Evolutionary conservation across 1,140 invertebrate genomes (phyloP).

Genomic region (Euglossa dilemma): DNA sequence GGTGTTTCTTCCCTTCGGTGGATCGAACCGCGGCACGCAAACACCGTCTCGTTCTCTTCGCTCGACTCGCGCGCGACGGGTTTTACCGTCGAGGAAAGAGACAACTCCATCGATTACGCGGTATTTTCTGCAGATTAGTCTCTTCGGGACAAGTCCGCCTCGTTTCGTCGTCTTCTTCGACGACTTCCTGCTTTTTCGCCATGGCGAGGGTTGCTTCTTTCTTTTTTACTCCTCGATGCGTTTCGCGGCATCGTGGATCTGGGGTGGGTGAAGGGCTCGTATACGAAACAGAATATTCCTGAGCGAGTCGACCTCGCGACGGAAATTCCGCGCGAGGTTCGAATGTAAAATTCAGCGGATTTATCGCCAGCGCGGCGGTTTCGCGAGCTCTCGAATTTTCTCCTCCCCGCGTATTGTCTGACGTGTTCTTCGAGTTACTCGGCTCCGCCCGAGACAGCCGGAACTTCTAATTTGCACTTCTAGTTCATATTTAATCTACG

Average conservation of each 20-base stretch:
- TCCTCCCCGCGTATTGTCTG: not conserved
- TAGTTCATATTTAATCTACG: not conserved
- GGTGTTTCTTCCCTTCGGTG: conserved; percentile 54
- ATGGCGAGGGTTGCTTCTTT: not conserved
- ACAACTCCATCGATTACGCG: conserved; percentile 36
- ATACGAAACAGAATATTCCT: not conserved
- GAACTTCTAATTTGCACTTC: not conserved
- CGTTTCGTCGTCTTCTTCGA: conserved; percentile 1
- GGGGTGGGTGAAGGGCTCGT: not conserved
- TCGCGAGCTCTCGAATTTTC: not conserved
- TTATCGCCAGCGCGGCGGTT: not conserved
- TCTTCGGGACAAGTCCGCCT: not conserved
- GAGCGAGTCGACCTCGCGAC: not conserved
- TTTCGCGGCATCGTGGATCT: not conserved
- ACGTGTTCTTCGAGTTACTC: not conserved
- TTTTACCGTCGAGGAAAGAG: conserved; percentile 2
- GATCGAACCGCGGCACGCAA: conserved; percentile 57
- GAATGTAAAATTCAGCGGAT: conserved; percentile 10
- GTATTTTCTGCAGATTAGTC: conserved; percentile 41
- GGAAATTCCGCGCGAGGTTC: not conserved
- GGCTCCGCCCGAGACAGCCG: not conserved
- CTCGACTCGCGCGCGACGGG: conserved; percentile 7
- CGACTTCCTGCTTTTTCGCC: not conserved
- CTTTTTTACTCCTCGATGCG: too few species aligned
- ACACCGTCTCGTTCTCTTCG: conserved; percentile 46